Conservation (phyloP, 2,888 invertebrate genomes). For the Clistopyga incitator region DNA sequence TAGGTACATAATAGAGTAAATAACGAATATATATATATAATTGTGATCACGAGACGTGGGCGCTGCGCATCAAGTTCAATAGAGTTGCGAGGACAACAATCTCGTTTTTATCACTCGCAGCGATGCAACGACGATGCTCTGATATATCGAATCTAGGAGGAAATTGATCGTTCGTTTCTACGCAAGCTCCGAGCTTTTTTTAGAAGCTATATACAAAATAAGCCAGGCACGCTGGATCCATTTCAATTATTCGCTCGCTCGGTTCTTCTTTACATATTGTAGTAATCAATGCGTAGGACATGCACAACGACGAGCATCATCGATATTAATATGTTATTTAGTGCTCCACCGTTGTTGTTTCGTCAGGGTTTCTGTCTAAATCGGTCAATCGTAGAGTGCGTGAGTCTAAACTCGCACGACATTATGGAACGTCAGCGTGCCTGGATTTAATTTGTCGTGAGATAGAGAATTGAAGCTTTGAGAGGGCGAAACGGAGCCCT, state of each 20-base stretch:
- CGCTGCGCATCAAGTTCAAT: conserved; percentile 25
- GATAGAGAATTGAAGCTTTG: not conserved
- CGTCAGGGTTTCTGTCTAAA: not conserved
- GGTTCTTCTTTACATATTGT: not conserved
- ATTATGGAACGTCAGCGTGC: not conserved
- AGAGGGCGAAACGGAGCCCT: too few relatives aligned
- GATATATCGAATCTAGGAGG: not conserved
- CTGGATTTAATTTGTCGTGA: not conserved
- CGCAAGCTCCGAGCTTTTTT: conserved; percentile 28
- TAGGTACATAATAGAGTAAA: not conserved
- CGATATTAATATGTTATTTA: conserved; percentile 27
- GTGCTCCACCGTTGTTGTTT: conserved; percentile 17
- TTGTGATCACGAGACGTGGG: conserved; percentile 28
- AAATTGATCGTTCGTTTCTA: conserved; percentile 19
- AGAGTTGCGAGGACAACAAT: conserved; percentile 31
- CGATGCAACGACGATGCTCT: conserved; percentile 17
- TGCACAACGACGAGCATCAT: conserved; percentile 21
- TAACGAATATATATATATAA: not conserved
- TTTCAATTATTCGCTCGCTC: conserved; percentile 39
- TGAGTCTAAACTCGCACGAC: not conserved
- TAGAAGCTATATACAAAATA: conserved; percentile 32
- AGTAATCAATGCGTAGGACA: conserved; percentile 42
- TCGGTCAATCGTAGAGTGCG: conserved; percentile 12
- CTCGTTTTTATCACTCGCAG: conserved; percentile 4
- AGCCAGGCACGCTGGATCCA: conserved; percentile 24